Evolutionary conservation across 2,888 invertebrate genomes (phyloP).

Genomic region (Nemapogon koenigi): DNA sequence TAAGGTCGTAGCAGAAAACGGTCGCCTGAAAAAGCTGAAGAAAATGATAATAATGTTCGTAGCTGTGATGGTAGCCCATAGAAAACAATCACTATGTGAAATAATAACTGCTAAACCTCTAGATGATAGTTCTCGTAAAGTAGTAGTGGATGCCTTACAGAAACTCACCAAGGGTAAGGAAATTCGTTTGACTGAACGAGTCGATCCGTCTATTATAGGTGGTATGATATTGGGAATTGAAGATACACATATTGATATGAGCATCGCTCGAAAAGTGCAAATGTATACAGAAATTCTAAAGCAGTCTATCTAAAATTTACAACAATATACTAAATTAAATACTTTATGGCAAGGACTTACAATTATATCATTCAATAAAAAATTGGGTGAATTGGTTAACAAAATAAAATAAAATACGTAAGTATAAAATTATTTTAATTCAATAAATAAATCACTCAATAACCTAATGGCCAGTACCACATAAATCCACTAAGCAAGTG

Average conservation of each 20-base stretch:
- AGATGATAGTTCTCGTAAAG: conserved; percentile 23
- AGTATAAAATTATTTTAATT: too few species aligned
- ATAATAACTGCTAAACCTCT: conserved; percentile 45
- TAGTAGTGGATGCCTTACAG: conserved; percentile 31
- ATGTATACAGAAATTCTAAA: conserved; percentile 40
- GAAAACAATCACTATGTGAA: conserved; percentile 43
- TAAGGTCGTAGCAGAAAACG: conserved; percentile 41
- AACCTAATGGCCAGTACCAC: conserved; percentile 34
- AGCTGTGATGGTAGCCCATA: conserved; percentile 42
- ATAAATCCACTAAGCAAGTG: conserved; percentile 28
- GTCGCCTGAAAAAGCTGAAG: conserved; percentile 34
- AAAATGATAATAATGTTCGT: conserved; percentile 38
- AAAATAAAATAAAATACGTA: too few species aligned
- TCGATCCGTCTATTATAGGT: conserved; percentile 37
- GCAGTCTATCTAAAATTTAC: conserved; percentile 25
- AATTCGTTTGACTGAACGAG: conserved; percentile 38
- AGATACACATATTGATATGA: conserved; percentile 47
- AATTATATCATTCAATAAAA: too few species aligned
- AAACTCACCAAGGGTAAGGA: conserved; percentile 37
- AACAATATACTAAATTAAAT: too few species aligned
- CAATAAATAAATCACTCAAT: conserved; percentile 8
- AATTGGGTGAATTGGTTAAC: too few species aligned
- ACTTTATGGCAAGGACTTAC: too few species aligned
- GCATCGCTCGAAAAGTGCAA: conserved; percentile 36
- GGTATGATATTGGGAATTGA: conserved; percentile 47